Evolutionary conservation across 2,888 invertebrate species (phyloP), one percentile per base, ranked within the genome.

Genomic region (Cremastinae sp.): DNA sequence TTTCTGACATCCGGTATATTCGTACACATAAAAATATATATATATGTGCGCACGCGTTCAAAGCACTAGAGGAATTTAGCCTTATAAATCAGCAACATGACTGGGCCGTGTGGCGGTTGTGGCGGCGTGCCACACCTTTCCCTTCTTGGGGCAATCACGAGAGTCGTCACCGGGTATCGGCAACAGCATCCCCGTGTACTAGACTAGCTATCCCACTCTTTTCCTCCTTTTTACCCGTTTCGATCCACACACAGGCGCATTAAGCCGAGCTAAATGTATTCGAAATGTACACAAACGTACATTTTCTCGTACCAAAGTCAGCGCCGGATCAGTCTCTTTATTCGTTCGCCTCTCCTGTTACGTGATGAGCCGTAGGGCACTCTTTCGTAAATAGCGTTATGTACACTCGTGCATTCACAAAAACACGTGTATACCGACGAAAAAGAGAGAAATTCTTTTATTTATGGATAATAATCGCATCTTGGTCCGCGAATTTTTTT

Each of bases 121-220:
- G 73, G 76, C 74, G 75, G 83, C 82, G 82, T 81, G 89, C 89
- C 89, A 89, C 89, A 89, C 89, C 89, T 89, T 89, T 90, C 89
- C 89, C 89, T 89, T 89, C 89, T 89, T 88, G 86, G 86, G 89
- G 89, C 89, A 89, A 89, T 90, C 89, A 90, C 89, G 89, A 89
- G 85, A 81, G 86, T 88, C 88, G 89, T 89, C 88, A 88, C 86
- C 86, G 79, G 77, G 86, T 88, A 88, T 88, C 88, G 86, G 87
- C 88, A 86, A 87, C 88, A 73, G 77, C 77, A 88, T 88, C 87
- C 88, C 85, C 78, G 81, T 74, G 72, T 78, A 61, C 55, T 61
- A 41, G 59, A 51, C 79, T 71, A 73, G 53, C 77, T 56, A 66
- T 74, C 70, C 66, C 49, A 39, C 65, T 77, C 76, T 53, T 53